Conservation (phyloP, 2,113 vertebrate species). For the Sakesphorus luctuosus region DNA sequence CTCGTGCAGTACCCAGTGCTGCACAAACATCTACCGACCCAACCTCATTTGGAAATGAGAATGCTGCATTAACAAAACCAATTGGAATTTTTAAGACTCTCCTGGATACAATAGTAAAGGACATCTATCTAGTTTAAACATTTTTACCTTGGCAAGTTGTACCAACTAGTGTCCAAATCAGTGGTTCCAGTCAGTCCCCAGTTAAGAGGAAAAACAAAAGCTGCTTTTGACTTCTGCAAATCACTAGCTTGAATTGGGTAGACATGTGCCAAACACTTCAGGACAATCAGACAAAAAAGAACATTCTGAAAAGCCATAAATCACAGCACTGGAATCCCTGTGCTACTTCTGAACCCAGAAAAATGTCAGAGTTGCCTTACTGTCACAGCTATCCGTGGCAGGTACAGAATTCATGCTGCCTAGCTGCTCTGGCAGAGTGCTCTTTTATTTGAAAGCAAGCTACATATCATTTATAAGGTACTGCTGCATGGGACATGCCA, state of each 20-base stretch:
- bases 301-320: not conserved
- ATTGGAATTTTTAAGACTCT: not conserved
- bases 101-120: not conserved
- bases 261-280: not conserved
- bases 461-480: not conserved
- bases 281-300: not conserved
- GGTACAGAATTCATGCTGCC: not conserved
- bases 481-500: not conserved
- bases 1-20: not conserved
- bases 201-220: not conserved
- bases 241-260: not conserved
- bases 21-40: not conserved
- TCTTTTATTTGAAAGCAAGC: not conserved
- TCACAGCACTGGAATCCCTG: not conserved
- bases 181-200: not conserved
- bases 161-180: not conserved
- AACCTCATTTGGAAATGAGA: not conserved
- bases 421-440: not conserved
- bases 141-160: not conserved
- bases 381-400: not conserved
- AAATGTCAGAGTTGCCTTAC: not conserved
- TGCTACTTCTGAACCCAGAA: not conserved
- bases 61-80: not conserved
- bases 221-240: not conserved
- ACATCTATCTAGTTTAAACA: not conserved